Percentiles rank a stretch among this genome's conserved stretches.
Evolutionary conservation across 2,113 vertebrate genomes (phyloP).

Genomic region (Esox niger): DNA sequence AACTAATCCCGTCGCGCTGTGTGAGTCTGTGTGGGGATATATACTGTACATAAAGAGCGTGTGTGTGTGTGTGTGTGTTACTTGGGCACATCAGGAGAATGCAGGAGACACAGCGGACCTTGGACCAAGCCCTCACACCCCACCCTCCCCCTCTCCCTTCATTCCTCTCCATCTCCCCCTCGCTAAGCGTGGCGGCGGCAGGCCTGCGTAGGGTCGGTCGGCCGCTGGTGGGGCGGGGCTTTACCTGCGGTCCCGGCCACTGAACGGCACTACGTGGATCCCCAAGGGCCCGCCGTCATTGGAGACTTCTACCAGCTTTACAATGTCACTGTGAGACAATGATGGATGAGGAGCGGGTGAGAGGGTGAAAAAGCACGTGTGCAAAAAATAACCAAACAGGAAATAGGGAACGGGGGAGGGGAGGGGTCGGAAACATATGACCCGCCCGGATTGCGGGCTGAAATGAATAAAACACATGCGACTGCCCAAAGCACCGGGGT

Average conservation of each 20-base stretch:
- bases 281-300: constrained; percentile 95
- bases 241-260: constrained; percentile 95
- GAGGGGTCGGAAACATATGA: constrained; percentile 19
- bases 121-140: neutral
- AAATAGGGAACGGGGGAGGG: constrained; percentile 36
- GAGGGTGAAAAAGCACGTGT: constrained; percentile 69
- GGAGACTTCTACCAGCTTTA: constrained; percentile 95
- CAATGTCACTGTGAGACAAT: constrained; percentile 88
- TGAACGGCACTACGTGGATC: constrained; percentile 98
- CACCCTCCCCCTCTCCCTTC: neutral
- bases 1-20: constrained; percentile 52
- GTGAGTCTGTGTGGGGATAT: neutral
- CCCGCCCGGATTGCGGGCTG: neutral
- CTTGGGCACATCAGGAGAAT: neutral
- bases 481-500: neutral
- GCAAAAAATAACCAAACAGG: constrained; percentile 40
- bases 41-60: too few relatives aligned
- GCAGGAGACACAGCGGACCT: neutral
- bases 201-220: neutral
- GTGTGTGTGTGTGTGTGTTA: neutral
- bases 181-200: neutral
- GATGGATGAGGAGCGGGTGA: constrained; percentile 73
- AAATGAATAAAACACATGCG: constrained; percentile 37
- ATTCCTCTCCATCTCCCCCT: neutral
- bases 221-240: too few relatives aligned